phyloP scores from a whole-genome alignment of 2,113 vertebrate genomes.

The Scomber japonicus region DNA sequence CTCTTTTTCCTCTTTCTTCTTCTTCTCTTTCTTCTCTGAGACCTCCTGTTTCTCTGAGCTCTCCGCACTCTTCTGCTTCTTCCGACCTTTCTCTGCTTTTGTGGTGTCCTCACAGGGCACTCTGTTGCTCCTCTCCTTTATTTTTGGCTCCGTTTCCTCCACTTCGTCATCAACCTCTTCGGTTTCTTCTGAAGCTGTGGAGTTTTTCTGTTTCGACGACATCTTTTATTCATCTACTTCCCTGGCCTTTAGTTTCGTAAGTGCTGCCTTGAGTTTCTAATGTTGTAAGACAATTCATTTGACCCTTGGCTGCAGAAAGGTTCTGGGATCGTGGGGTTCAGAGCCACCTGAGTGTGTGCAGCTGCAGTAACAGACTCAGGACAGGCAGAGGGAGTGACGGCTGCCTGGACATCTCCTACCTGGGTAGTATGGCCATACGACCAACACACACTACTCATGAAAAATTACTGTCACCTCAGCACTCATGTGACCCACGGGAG shows the following conservation, averaged over 20 bases:
- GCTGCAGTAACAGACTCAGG: slow-evolving; percentile 32
- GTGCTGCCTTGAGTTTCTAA: slow-evolving; percentile 78
- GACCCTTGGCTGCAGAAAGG: slow-evolving; percentile 69
- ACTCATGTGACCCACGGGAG: slow-evolving; percentile 84
- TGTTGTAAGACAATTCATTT: slow-evolving; percentile 84
- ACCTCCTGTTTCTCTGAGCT: slow-evolving; percentile 39
- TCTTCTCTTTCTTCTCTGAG: slow-evolving; percentile 58
- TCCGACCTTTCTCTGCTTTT: slow-evolving; percentile 64
- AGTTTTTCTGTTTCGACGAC: slow-evolving; percentile 88
- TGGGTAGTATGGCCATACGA: slow-evolving; percentile 65
- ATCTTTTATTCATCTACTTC: slow-evolving; percentile 93
- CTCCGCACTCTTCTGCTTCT: slow-evolving; percentile 59
- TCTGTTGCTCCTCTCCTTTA: slow-evolving; percentile 65
- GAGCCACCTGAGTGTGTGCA: slow-evolving; percentile 4
- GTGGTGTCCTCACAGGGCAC: slow-evolving; percentile 46
- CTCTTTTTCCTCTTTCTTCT: slow-evolving; percentile 53
- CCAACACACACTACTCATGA: slow-evolving; percentile 84
- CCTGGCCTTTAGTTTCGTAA: slow-evolving; percentile 78
- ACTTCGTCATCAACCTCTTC: slow-evolving; percentile 83
- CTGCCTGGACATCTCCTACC: slow-evolving; percentile 53
- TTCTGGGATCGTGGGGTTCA: slow-evolving; percentile 48
- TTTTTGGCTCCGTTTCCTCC: slow-evolving; percentile 72
- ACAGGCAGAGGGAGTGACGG: slow-evolving; percentile 38
- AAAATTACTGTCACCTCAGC: slow-evolving; percentile 85
- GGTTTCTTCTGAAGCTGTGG: slow-evolving; percentile 78